Evolutionary conservation across 2,113 vertebrate genomes (phyloP).

Genomic region (Apus apus): DNA sequence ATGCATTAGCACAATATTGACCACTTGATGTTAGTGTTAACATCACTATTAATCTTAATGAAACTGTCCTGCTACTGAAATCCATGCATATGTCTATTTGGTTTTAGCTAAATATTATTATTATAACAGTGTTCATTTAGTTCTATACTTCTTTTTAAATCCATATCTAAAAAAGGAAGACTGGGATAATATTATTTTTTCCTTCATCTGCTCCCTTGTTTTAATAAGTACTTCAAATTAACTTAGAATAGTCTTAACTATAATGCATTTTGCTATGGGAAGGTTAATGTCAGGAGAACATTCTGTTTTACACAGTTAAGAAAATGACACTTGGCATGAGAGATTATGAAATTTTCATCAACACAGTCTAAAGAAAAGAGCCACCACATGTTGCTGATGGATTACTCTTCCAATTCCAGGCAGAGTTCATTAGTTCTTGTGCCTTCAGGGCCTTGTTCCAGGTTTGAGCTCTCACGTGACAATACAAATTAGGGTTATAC

Average conservation of each 20-base stretch:
- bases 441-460: conserved; percentile 30
- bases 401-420: conserved; percentile 7
- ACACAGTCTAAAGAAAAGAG: background rate
- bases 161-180: background rate
- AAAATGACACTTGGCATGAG: background rate
- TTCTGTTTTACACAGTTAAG: background rate
- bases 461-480: conserved; percentile 10
- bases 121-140: background rate
- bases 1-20: background rate
- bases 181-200: accelerated
- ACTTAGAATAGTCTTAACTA: background rate
- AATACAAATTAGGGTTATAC: background rate
- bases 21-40: background rate
- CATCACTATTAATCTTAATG: background rate
- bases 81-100: background rate
- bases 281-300: background rate
- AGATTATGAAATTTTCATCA: conserved; percentile 20
- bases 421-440: conserved; percentile 49
- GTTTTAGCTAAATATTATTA: background rate
- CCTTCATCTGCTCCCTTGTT: background rate
- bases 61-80: background rate
- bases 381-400: background rate
- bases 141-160: background rate
- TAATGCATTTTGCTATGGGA: background rate
- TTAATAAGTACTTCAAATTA: background rate